phyloP scores from a whole-genome alignment of 1,140 invertebrate genomes.

The Chelonus insularis region DNA sequence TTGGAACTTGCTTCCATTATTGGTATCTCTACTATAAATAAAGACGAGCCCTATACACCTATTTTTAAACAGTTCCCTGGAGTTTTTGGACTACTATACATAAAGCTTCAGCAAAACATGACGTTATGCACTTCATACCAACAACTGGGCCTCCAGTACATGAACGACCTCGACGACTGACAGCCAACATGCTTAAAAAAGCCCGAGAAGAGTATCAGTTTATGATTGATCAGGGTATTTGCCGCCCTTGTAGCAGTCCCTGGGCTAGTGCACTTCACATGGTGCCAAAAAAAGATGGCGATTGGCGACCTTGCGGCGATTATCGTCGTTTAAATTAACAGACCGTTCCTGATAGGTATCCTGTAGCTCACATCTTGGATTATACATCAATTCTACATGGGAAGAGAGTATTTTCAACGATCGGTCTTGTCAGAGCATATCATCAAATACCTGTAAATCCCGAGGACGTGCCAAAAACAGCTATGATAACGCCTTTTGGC shows the following conservation, averaged over 20 bases:
- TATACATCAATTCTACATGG: constrained; percentile 16
- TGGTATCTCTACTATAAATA: constrained; percentile 34
- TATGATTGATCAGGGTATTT: constrained; percentile 36
- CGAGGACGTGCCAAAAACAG: constrained; percentile 42
- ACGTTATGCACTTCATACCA: background rate
- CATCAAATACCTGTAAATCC: constrained; percentile 42
- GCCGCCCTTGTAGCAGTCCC: constrained; percentile 42
- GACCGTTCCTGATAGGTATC: constrained; percentile 46
- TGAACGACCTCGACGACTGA: constrained; percentile 21
- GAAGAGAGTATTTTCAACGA: constrained; percentile 44
- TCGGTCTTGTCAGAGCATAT: constrained; percentile 57
- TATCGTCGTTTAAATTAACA: constrained; percentile 47
- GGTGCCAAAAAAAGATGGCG: constrained; percentile 47
- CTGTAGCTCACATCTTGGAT: constrained; percentile 38
- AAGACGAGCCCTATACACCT: background rate
- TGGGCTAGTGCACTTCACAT: constrained; percentile 53
- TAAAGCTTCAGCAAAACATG: background rate
- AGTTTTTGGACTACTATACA: too few relatives aligned
- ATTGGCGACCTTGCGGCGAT: constrained; percentile 48
- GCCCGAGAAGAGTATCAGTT: constrained; percentile 35
- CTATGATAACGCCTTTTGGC: constrained; percentile 47
- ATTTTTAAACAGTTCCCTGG: too few relatives aligned
- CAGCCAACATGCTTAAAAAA: constrained; percentile 28
- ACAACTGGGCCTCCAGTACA: background rate
- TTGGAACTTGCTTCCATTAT: background rate